phyloP scores from a whole-genome alignment of 2,797 vertebrate genomes.

The Ataeniobius toweri region DNA sequence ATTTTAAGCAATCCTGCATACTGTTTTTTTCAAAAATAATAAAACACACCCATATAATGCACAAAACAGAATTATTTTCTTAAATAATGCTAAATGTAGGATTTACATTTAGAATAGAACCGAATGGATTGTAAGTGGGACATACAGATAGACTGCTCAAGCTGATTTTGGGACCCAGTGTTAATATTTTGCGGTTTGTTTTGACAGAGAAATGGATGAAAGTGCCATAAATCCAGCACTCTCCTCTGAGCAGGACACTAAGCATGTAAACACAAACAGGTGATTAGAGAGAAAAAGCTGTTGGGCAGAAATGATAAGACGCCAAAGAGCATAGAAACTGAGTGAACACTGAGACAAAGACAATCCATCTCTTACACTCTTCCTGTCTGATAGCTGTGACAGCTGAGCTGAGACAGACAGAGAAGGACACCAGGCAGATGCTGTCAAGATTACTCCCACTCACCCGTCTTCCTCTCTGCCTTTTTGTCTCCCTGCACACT shows the following conservation, averaged over 20 bases:
- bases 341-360: slow-evolving; percentile 26
- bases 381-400: slow-evolving; percentile 58
- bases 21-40: neutral
- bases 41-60: too few relatives aligned
- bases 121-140: neutral
- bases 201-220: slow-evolving; percentile 1
- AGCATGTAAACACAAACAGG: slow-evolving; percentile 9
- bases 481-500: slow-evolving; percentile 11
- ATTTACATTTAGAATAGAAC: neutral
- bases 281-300: slow-evolving; percentile 11
- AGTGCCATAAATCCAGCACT: neutral
- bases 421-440: slow-evolving; percentile 56
- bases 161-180: neutral
- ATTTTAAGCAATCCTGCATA: neutral
- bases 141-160: neutral
- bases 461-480: slow-evolving; percentile 27
- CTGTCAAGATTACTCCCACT: slow-evolving; percentile 52
- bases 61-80: neutral
- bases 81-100: neutral
- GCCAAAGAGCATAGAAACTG: slow-evolving; percentile 26
- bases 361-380: slow-evolving; percentile 42
- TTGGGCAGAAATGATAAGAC: slow-evolving; percentile 30
- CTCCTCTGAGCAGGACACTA: neutral
- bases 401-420: slow-evolving; percentile 60
- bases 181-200: neutral